Percentiles rank a stretch among this genome's conserved stretches.
Evolutionary conservation across 1,140 invertebrate genomes (phyloP).

Genomic region (Drosophila ananassae): DNA sequence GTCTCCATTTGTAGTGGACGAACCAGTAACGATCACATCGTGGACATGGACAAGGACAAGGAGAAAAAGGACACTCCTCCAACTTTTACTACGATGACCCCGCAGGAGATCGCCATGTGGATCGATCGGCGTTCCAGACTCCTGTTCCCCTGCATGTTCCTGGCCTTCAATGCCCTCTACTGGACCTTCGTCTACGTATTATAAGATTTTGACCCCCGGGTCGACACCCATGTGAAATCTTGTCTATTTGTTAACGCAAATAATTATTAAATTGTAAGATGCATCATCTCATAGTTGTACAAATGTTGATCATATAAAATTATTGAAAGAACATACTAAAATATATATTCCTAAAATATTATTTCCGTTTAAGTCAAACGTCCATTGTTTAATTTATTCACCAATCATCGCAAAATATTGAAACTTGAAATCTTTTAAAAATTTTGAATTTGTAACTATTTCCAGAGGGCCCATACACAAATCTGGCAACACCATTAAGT

Average conservation of each 20-base stretch:
- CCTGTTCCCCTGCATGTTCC: constrained; percentile 90
- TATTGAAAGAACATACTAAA: constrained; percentile 11
- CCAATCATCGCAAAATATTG: too few relatives aligned
- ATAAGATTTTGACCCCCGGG: constrained; percentile 29
- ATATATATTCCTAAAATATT: not conserved
- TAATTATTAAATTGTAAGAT: constrained; percentile 50
- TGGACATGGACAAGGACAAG: constrained; percentile 69
- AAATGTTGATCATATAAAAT: constrained; percentile 39
- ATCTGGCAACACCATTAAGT: not conserved
- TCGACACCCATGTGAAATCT: constrained; percentile 61
- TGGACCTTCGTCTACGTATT: constrained; percentile 90
- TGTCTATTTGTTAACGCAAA: constrained; percentile 56
- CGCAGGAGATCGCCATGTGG: constrained; percentile 93
- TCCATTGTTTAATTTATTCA: too few relatives aligned
- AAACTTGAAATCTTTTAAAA: too few relatives aligned
- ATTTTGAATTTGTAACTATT: too few relatives aligned
- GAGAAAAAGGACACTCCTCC: constrained; percentile 64
- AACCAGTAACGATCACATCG: constrained; percentile 66
- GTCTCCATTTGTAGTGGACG: constrained; percentile 66
- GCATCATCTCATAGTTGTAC: constrained; percentile 58
- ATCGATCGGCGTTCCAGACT: constrained; percentile 91
- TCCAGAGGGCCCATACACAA: too few relatives aligned
- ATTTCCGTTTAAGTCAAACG: too few relatives aligned
- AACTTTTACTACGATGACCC: constrained; percentile 90
- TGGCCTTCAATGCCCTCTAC: constrained; percentile 93